Evolutionary conservation across 2,113 vertebrate genomes (phyloP), one percentile per base, ranked within the genome.

Genomic region (Uropsilus gracilis): DNA sequence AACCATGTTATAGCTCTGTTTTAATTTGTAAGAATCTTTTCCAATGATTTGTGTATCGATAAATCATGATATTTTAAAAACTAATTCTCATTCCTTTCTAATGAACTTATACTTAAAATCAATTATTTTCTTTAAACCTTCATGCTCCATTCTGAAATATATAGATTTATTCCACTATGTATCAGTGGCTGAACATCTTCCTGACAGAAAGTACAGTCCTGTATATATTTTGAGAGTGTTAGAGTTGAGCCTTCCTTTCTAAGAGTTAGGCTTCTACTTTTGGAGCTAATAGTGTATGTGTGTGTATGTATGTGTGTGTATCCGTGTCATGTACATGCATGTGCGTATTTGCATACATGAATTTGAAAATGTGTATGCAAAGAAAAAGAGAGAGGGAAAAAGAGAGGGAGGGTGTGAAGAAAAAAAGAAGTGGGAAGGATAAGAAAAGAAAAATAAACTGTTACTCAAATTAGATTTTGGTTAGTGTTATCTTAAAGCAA

Each of bases 81-180:
- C 59, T 11, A 13, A 57, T 82, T 57, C 32, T 80, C 30, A 84
- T 68, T 22, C 48, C 32, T 83, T 81, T 42, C 44, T 92, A 78
- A 72, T 86, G 37, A 78, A 6, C n/a, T 86, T 81, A 71, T 71
- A 48, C 8, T 80, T 87, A 64, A 34, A 92, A 24, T 75, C 20
- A 53, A 11, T 78, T 93, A 55, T 77, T 92, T 32, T 55, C 80
- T 37, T 55, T 44, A 83, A 80, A 50, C 10, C 3, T 3, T 93
- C n/a, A 78, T 6, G 34, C 66, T 96, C 91, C 11, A 61, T 73
- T 89, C 2, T 39, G 76, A 90, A 82, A 73, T 78, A 16, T 64
- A 75, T 34, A 59, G 39, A 82, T 50, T 17, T 2, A n/a, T 86
- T 57, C 12, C 80, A 57, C 88, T 3, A 83, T 72, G 73, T 82